These are phyloP conservation scores for Meta bourneti DNA, from an alignment of 2,888 invertebrate species.

Conservation along the genomic window DNA sequence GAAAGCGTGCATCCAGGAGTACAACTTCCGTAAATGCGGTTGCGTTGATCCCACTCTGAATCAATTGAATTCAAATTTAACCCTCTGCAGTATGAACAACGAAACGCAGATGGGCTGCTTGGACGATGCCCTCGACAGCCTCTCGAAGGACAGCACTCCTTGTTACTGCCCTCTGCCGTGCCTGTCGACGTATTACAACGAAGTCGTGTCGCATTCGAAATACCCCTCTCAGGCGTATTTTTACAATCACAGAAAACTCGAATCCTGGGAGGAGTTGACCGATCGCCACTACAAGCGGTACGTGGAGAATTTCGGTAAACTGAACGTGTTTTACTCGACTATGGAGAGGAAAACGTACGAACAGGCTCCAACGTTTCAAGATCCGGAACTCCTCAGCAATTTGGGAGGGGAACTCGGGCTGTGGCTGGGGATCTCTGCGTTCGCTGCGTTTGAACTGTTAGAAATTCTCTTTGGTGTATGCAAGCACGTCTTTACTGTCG, in stretches of 20 bases:
- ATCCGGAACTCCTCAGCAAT: constrained; percentile 42
- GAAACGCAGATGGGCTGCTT: constrained; percentile 9
- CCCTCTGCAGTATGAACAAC: constrained; percentile 6
- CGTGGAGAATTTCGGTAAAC: not conserved
- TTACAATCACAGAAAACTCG: not conserved
- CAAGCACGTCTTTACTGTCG: not conserved
- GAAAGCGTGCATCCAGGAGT: constrained; percentile 12
- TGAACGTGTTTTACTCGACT: constrained; percentile 42
- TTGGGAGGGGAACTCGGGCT: constrained; percentile 41
- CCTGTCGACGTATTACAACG: constrained; percentile 1
- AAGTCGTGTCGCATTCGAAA: not conserved
- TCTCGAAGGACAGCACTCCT: not conserved
- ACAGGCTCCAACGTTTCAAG: constrained; percentile 34
- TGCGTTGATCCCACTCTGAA: not conserved
- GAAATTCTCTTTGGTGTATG: not conserved
- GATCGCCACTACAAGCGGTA: not conserved
- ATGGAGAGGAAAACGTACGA: not conserved
- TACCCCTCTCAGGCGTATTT: not conserved
- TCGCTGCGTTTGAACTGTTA: constrained; percentile 31
- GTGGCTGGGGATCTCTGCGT: constrained; percentile 40
- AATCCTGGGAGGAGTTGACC: not conserved
- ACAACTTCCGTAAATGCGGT: constrained; percentile 23
- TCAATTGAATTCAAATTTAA: not conserved
- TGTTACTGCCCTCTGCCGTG: constrained; percentile 53
- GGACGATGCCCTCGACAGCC: not conserved